Percentiles rank a stretch among this genome's conserved stretches.
phyloP scores from a whole-genome alignment of 2,797 vertebrate species.

The Pangasius djambal region DNA sequence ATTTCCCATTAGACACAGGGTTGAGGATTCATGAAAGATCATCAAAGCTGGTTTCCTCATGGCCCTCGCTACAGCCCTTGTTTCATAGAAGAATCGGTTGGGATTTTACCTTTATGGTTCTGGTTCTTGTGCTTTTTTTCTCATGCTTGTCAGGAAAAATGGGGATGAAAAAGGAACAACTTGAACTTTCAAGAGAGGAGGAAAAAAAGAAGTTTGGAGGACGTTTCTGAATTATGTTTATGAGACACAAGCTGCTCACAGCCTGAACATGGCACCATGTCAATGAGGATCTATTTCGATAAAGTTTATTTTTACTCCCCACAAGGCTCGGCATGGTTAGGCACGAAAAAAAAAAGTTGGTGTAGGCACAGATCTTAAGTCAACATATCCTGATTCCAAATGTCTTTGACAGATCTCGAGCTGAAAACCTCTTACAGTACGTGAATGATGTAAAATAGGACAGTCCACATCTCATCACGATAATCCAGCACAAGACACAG shows the following conservation, averaged over 20 bases:
- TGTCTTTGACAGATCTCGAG: conserved; percentile 51
- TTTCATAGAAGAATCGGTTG: conserved; percentile 69
- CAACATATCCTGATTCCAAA: conserved; percentile 54
- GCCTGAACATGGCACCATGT: conserved; percentile 83
- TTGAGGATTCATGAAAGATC: conserved; percentile 71
- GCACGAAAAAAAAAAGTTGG: conserved; percentile 61
- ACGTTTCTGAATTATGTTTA: conserved; percentile 84
- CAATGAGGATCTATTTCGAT: conserved; percentile 85
- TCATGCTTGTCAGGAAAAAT: conserved; percentile 62
- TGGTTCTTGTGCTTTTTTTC: not conserved
- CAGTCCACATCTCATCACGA: conserved; percentile 33
- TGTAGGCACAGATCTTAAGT: conserved; percentile 65
- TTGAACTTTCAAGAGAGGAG: conserved; percentile 75
- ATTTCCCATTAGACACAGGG: conserved; percentile 81
- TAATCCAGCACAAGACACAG: conserved; percentile 33
- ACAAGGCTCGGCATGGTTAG: conserved; percentile 78
- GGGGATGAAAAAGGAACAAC: conserved; percentile 75
- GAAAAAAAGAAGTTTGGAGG: conserved; percentile 79
- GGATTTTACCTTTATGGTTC: conserved; percentile 65
- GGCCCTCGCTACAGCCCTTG: conserved; percentile 53
- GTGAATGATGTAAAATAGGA: conserved; percentile 8
- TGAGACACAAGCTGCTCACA: conserved; percentile 84
- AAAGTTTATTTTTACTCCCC: conserved; percentile 84
- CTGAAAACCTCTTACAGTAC: conserved; percentile 41
- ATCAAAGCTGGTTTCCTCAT: conserved; percentile 68